Base-by-base conservation (phyloP, 2,113 vertebrate species). In the Amphiprion percula region DNA sequence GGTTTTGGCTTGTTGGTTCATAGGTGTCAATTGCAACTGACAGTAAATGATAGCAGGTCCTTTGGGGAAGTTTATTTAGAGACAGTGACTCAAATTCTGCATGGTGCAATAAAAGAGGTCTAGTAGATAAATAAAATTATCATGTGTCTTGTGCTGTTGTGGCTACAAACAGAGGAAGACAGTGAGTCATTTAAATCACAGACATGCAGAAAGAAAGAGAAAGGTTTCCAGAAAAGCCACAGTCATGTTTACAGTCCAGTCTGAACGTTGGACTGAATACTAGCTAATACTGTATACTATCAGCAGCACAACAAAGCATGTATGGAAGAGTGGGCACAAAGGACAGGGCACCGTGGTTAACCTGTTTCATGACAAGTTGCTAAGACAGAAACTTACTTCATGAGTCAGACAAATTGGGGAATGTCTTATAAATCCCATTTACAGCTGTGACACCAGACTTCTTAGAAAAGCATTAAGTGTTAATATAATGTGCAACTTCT, bases 301-400 rank as follows among this genome's bases (percentile, higher is more conserved):
- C 10, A 23, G 4, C 9, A 26, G 37, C 28, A 56, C 44, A 79
- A 60, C 17, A 77, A 54, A 68, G 39, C 4, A 10, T 37, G 10
- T 19, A 19, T 77, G 26, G 30, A 44, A 63, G 10, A 68, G 49
- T n/a, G 2, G 15, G 56, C 6, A 56, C n/a, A 52, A 23, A 17
- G 19, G 52, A 28, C 4, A 46, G 39, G 58, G 66, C 46, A 54
- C 28, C 2, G 60, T 79, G 81, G 80, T 83, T 79, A 79, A 79
- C 77, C 59, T 47, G 17, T 66, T 77, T 1, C 21, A 1, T 65
- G 8, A 54, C 12, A 14, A 30, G 4, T 14, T 68, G 24, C 7
- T 46, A 17, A 76, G 14, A 60, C 1, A 21, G 82, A 79, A 75
- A 87, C 41, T 14, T 41, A 41, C 39, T 44, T 4, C 8, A 14